A percentile compares a stretch with the other conserved stretches of the same genome.
Evolutionary conservation across 2,113 vertebrate genomes (phyloP).

Genomic region (Limanda limanda): DNA sequence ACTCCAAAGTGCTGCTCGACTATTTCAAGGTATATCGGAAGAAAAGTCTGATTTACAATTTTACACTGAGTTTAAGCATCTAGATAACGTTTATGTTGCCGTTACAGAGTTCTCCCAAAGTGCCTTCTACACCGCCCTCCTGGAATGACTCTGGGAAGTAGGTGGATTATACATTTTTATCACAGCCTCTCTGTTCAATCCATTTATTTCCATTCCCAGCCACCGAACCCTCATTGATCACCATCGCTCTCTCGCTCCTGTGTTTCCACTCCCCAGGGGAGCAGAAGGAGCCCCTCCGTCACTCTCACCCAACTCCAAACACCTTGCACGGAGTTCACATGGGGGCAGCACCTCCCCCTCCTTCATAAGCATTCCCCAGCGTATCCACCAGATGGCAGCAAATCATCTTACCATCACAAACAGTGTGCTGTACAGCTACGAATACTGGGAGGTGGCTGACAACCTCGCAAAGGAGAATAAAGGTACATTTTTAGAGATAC

Average conservation of each 20-base stretch:
- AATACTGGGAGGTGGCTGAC: constrained; percentile 99
- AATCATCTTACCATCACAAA: constrained; percentile 99
- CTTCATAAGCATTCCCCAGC: constrained; percentile 95
- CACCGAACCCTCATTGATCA: background rate
- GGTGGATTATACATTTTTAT: constrained; percentile 64
- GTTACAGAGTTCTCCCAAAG: constrained; percentile 91
- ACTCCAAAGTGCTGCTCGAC: constrained; percentile 95
- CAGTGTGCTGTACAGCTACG: constrained; percentile 97
- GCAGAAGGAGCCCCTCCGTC: constrained; percentile 80
- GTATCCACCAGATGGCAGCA: constrained; percentile 99
- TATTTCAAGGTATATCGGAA: constrained; percentile 93
- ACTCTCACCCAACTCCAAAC: constrained; percentile 87
- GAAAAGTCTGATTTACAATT: background rate
- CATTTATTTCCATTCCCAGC: background rate
- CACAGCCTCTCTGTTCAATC: background rate
- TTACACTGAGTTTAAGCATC: background rate
- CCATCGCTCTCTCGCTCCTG: constrained; percentile 3
- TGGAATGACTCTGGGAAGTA: constrained; percentile 93
- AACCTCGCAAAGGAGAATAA: constrained; percentile 95
- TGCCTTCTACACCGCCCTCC: constrained; percentile 84
- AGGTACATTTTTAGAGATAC: constrained; percentile 60
- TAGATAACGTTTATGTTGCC: background rate
- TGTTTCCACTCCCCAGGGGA: constrained; percentile 79
- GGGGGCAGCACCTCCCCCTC: constrained; percentile 83
- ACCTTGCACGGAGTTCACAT: constrained; percentile 85